A percentile compares a stretch with the other conserved stretches of the same genome.
Evolutionary conservation across 2,797 vertebrate species (phyloP).

Genomic region (Molothrus ater): DNA sequence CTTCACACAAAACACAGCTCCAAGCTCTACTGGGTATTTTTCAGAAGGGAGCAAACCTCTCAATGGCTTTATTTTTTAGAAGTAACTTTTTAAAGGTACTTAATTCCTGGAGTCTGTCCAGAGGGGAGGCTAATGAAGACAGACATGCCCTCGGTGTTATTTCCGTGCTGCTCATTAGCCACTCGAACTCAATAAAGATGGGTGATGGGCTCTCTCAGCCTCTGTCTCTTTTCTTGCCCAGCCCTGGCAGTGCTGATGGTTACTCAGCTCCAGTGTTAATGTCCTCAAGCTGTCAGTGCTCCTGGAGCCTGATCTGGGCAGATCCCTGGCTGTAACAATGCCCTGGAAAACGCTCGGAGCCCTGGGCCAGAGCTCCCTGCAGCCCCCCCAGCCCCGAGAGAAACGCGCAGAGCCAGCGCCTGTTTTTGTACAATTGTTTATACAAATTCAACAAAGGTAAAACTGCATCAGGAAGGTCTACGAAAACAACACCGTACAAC

Average conservation of each 20-base stretch:
- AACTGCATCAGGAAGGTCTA: constrained; percentile 76
- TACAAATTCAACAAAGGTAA: constrained; percentile 84
- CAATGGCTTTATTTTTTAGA: constrained; percentile 62
- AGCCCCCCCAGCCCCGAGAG: neutral
- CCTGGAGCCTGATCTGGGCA: neutral
- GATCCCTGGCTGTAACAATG: accelerated
- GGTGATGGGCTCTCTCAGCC: constrained; percentile 15
- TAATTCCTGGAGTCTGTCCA: neutral
- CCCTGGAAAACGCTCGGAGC: accelerated
- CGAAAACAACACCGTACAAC: constrained; percentile 79
- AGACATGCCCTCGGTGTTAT: neutral
- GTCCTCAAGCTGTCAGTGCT: accelerated
- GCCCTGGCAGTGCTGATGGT: neutral
- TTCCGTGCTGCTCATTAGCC: constrained; percentile 21
- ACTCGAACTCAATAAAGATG: constrained; percentile 58
- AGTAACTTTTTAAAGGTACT: constrained; percentile 52
- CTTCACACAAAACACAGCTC: neutral
- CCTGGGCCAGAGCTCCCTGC: neutral
- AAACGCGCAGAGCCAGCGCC: constrained; percentile 52
- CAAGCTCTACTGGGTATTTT: neutral
- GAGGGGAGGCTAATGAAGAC: neutral
- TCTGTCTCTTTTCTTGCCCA: neutral
- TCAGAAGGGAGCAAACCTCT: constrained; percentile 69
- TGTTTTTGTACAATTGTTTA: constrained; percentile 80
- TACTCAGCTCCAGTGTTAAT: neutral